Percentiles rank a stretch among this genome's conserved stretches.
Evolutionary conservation across 1,140 invertebrate species (phyloP).

Genomic region (Bombus impatiens): DNA sequence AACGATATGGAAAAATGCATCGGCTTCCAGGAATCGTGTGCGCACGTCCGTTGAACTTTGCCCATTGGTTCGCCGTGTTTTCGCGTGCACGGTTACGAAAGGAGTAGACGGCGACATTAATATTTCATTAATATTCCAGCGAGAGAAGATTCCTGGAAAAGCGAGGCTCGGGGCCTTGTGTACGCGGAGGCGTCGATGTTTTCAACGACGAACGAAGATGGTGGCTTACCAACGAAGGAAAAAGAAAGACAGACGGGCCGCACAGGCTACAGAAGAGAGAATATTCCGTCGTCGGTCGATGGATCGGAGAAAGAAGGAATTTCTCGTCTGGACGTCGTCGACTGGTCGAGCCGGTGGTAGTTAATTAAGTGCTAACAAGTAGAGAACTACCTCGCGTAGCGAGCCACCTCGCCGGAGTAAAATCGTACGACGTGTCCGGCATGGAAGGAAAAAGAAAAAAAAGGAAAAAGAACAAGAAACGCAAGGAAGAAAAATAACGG

Average conservation of each 20-base stretch:
- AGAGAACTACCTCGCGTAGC: conserved; percentile 45
- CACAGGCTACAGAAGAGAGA: neutral
- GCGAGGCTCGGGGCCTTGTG: conserved; percentile 15
- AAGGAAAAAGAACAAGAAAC: neutral
- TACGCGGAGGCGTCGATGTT: conserved; percentile 45
- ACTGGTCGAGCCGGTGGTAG: conserved; percentile 50
- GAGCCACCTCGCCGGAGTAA: conserved; percentile 42
- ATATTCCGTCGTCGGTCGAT: conserved; percentile 2
- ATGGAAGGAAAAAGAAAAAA: neutral
- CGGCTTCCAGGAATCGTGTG: neutral
- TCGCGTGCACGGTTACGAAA: conserved; percentile 50
- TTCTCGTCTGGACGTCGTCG: conserved; percentile 47
- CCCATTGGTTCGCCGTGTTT: conserved; percentile 49
- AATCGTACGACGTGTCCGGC: conserved; percentile 39
- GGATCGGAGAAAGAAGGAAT: conserved; percentile 47
- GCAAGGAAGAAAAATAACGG: neutral
- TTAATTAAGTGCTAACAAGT: conserved; percentile 58
- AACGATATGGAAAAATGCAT: neutral
- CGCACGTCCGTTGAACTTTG: conserved; percentile 35
- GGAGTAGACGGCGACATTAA: conserved; percentile 38
- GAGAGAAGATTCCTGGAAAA: conserved; percentile 38
- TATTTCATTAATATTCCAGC: conserved; percentile 52
- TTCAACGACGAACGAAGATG: conserved; percentile 2
- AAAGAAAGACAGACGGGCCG: neutral
- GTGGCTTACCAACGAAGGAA: neutral